Evolutionary conservation across 2,797 vertebrate species (phyloP).

Genomic region (Bucorvus abyssinicus): DNA sequence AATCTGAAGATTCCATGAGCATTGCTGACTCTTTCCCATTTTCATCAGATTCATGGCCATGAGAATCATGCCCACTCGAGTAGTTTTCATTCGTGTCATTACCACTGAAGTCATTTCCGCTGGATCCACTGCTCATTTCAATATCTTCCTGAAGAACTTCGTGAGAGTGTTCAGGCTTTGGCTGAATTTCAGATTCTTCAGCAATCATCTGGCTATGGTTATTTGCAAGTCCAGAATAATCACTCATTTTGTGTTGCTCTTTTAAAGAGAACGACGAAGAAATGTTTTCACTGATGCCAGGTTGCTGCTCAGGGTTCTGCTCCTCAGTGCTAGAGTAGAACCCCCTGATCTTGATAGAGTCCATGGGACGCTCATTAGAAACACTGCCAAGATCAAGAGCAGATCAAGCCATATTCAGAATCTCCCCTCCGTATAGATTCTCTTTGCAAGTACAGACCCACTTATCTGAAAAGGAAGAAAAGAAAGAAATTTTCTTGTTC

Average conservation of each 20-base stretch:
- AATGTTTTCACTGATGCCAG: conserved; percentile 36
- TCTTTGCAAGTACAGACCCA: conserved; percentile 12
- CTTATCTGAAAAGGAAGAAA: conserved; percentile 36
- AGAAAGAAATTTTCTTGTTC: neutral
- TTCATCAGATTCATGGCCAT: conserved; percentile 81
- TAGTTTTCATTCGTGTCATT: conserved; percentile 84
- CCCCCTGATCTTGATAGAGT: conserved; percentile 4
- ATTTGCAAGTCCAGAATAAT: conserved; percentile 72
- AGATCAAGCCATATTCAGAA: conserved; percentile 51
- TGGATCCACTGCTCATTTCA: conserved; percentile 87
- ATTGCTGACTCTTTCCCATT: conserved; percentile 83
- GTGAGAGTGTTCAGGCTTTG: conserved; percentile 58
- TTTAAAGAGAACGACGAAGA: conserved; percentile 47
- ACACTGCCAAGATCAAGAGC: conserved; percentile 7
- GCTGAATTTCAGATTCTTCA: conserved; percentile 78
- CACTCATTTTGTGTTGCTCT: conserved; percentile 77
- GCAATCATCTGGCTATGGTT: conserved; percentile 74
- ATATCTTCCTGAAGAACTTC: conserved; percentile 83
- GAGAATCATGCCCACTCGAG: conserved; percentile 81
- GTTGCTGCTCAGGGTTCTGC: conserved; percentile 67
- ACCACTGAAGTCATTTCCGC: conserved; percentile 80
- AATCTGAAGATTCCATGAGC: conserved; percentile 79
- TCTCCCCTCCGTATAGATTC: neutral
- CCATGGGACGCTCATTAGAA: conserved; percentile 36
- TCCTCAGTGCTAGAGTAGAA: conserved; percentile 73